Conservation (phyloP, 2,797 vertebrate species). For the Scomberomorus guttatus region DNA sequence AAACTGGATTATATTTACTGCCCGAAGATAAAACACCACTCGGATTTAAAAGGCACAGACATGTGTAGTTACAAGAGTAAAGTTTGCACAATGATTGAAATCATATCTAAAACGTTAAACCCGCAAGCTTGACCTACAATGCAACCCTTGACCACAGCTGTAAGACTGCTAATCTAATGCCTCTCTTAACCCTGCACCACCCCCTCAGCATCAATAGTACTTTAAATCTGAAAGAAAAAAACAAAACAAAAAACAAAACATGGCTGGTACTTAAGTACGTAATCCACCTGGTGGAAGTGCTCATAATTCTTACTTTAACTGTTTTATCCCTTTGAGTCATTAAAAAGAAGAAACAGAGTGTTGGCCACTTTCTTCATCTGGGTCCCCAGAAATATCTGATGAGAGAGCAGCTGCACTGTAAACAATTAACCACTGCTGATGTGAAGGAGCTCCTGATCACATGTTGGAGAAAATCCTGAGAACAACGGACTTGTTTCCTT, state of each 20-base stretch:
- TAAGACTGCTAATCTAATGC: slow-evolving; percentile 48
- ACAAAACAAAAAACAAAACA: slow-evolving; percentile 16
- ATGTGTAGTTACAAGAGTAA: slow-evolving; percentile 34
- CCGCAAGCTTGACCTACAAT: slow-evolving; percentile 35
- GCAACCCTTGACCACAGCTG: slow-evolving; percentile 41
- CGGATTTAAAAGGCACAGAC: slow-evolving; percentile 69
- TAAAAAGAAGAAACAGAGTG: slow-evolving; percentile 42
- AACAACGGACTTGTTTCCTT: slow-evolving; percentile 41
- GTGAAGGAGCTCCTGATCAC: slow-evolving; percentile 61
- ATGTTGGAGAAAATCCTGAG: slow-evolving; percentile 64
- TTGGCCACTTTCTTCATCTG: slow-evolving; percentile 62
- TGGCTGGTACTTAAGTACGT: slow-evolving; percentile 57
- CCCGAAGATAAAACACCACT: slow-evolving; percentile 23
- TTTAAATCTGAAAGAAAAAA: slow-evolving; percentile 27
- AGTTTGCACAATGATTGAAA: slow-evolving; percentile 58
- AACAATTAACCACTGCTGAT: slow-evolving; percentile 71
- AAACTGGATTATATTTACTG: not conserved
- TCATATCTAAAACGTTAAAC: slow-evolving; percentile 25
- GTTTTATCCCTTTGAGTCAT: slow-evolving; percentile 64
- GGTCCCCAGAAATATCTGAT: slow-evolving; percentile 57
- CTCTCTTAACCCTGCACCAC: slow-evolving; percentile 19
- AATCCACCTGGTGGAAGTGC: slow-evolving; percentile 61
- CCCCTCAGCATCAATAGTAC: slow-evolving; percentile 41
- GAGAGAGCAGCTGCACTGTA: slow-evolving; percentile 73
- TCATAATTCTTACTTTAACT: slow-evolving; percentile 31